These are phyloP conservation scores for Escarpia spicata DNA, from an alignment of 2,888 invertebrate genomes.

Conservation along the genomic window DNA sequence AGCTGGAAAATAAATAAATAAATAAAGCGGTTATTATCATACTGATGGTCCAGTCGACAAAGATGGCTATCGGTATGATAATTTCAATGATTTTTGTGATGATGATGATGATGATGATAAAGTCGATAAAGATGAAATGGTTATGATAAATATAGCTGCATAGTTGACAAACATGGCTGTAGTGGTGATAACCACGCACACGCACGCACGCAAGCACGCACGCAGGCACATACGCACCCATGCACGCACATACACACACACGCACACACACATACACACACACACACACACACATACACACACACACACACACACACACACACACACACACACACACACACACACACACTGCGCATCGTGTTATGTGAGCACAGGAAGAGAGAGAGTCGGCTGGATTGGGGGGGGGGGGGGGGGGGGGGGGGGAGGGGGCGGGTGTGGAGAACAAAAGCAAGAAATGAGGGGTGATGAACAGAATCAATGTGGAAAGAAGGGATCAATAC, in stretches of 20 bases:
- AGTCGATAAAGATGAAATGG: not conserved
- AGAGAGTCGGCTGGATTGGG: no score
- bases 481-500: no score
- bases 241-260: not conserved
- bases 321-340: not conserved
- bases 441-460: no score
- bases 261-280: not conserved
- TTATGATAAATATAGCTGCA: no score
- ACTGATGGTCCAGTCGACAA: not conserved
- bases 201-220: not conserved
- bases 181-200: not conserved
- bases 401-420: no score
- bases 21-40: not conserved
- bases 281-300: not conserved
- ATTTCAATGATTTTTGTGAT: no score
- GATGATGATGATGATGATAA: not conserved
- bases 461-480: no score
- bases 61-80: not conserved
- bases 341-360: no score
- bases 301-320: not conserved
- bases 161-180: not conserved
- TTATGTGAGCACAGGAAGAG: no score
- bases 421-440: no score
- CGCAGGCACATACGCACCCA: not conserved
- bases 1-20: not conserved